Conservation (phyloP, 2,113 vertebrate species). For the Pangasianodon gigas region DNA sequence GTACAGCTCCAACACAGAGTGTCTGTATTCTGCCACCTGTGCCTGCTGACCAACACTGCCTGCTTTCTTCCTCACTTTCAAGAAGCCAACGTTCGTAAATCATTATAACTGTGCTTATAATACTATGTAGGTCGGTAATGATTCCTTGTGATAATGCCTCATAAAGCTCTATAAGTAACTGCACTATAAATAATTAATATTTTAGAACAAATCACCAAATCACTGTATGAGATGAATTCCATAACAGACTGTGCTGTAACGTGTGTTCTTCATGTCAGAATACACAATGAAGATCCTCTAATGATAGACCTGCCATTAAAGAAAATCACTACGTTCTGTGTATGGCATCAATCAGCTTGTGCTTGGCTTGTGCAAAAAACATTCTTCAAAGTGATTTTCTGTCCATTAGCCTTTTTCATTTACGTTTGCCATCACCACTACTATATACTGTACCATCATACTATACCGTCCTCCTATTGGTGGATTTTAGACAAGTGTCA, state of each 20-base stretch:
- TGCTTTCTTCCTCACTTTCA: slow-evolving; percentile 6
- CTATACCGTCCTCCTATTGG: not conserved
- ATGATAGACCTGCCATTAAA: not conserved
- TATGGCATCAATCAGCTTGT: not conserved
- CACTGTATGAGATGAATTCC: not conserved
- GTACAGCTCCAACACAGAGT: slow-evolving; percentile 23
- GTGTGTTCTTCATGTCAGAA: not conserved
- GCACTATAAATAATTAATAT: not conserved
- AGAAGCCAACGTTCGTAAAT: not conserved
- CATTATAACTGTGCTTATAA: not conserved
- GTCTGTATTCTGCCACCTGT: slow-evolving; percentile 44
- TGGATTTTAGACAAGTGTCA: not conserved
- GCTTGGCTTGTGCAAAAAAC: not conserved
- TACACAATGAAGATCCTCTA: not conserved
- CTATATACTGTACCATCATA: too few relatives aligned
- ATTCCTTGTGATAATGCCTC: not conserved
- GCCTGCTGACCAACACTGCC: slow-evolving; percentile 34
- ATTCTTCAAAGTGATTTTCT: not conserved
- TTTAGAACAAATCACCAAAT: too few relatives aligned
- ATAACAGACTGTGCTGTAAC: not conserved
- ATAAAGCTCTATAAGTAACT: not conserved
- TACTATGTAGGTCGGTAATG: too few relatives aligned
- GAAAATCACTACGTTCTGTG: not conserved
- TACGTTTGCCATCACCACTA: not conserved
- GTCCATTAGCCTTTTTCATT: not conserved